Evolutionary conservation across 2,113 vertebrate species (phyloP), one percentile per base, ranked within the genome.

Genomic region (Erythrolamprus reginae): DNA sequence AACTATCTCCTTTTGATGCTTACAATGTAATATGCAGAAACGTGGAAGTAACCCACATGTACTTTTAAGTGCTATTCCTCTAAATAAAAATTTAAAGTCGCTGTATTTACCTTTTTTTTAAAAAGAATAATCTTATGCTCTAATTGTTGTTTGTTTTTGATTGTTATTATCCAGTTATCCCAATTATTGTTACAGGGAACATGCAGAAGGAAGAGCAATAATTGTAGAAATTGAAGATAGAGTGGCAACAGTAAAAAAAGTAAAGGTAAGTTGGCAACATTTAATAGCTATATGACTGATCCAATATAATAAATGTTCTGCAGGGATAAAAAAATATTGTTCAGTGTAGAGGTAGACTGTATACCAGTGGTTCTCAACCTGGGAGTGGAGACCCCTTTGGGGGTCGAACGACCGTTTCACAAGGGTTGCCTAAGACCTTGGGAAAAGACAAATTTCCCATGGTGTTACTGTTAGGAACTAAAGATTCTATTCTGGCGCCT

Each of bases 161-260:
- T 45, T 45, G 5, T 45, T 45, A 45, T 45, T 45, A 45, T 45
- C 45, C 45, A 45, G 5, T 45, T 45, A 45, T 45, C 89, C 3
- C 1, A 58, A 21, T 90, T 92, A 82, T 88, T 82, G 92, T 95
- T 95, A 84, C 96, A 99, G 99, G 96, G 99, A 99, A 96, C 97
- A 84, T 86, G 95, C 97, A 87, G 98, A 98, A 93, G 98, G 98
- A 94, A 98, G 97, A 95, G 97, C 90, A 96, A 95, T 99, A 82
- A 98, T 99, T 15, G 97, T 99, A 90, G 97, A 98, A 96, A 97
- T 99, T 95, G 98, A 99, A 92, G 98, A 98, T 92, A 99, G 98
- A 95, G 96, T 98, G 93, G 97, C 98, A 52, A 98, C 97, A 96
- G 96, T 99, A 91, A 98, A 93, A 96, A 99, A 99, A 94, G 93